Base-by-base conservation (phyloP, 2,113 vertebrate species). In the Coracopsis vasa region DNA sequence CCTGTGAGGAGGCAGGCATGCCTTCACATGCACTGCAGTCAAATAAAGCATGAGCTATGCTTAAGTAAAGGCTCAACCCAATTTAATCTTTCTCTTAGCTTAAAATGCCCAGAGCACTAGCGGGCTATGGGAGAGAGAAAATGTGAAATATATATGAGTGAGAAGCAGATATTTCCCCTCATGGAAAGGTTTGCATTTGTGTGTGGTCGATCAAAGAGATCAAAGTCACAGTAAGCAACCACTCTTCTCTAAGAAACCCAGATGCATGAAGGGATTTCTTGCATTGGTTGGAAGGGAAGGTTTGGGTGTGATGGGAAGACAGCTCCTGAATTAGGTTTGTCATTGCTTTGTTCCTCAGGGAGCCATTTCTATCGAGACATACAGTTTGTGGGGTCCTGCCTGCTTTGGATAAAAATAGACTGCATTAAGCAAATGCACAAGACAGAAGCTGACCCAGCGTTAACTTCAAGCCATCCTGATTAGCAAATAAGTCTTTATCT, bases 361-460 rank as follows among this genome's bases (percentile, higher is more conserved):
- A 84, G 35, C 17, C 16, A 28, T 21, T 79, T 74, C 24, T 48
- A 7, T 45, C 0, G 0, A 70, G 61, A 13, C 5, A 45, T 39
- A 61, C 7, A 11, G 24, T 48, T 65, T 47, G 17, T 14, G 39
- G 24, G 8, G 20, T 54, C 28, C 48, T 35, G 15, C 33, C 35
- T 65, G 19, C 47, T 95, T 79, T 54, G 7, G 29, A 28, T 29
- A 10, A 80, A 66, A 79, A 65, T 11, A 9, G 4, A 8, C 23
- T 53, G 54, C 27, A n/a, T 42, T 16, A 35, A 48, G 31, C 48
- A 39, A 75, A 54, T n/a, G 3, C 12, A 53, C 13, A 44, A 54
- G 20, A 25, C 39, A 64, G 33, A 85, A 71, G 16, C 27, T 80
- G 74, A 16, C 14, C 50, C 28, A 13, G 21, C 1, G 0, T 29